These are phyloP conservation scores for Aradophagus sp. DNA, from an alignment of 1,140 invertebrate species.

Conservation along the genomic window DNA sequence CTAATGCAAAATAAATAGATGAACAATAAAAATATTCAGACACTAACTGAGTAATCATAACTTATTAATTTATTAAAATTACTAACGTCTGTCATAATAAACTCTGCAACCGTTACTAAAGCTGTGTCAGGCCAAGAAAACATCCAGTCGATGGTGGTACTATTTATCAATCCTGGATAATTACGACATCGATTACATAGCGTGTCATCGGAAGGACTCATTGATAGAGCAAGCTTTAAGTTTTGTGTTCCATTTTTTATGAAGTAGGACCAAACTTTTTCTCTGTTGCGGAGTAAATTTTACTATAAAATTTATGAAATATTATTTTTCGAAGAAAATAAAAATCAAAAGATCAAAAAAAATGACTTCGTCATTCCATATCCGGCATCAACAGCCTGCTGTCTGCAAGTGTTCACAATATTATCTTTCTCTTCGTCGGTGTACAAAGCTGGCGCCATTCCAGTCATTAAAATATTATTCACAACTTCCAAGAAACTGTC, in stretches of 20 bases:
- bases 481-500: constrained; percentile 91
- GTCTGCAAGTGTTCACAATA: constrained; percentile 81
- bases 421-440: constrained; percentile 90
- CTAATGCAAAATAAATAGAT: no score
- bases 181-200: constrained; percentile 89
- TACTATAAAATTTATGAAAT: no score
- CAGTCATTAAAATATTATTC: constrained; percentile 92
- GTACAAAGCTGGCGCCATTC: constrained; percentile 88
- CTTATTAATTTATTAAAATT: no score
- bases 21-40: no score
- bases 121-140: constrained; percentile 94
- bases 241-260: constrained; percentile 84
- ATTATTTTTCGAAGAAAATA: no score
- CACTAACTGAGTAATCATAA: no score
- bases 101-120: constrained; percentile 87
- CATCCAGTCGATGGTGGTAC: constrained; percentile 95
- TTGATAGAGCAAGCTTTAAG: constrained; percentile 91
- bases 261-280: constrained; percentile 90
- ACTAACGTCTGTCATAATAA: constrained; percentile 80
- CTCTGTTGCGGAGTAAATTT: constrained; percentile 74
- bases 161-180: constrained; percentile 94
- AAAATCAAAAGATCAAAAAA: constrained; percentile 1
- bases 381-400: constrained; percentile 81
- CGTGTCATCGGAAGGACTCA: constrained; percentile 90
- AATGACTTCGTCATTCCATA: constrained; percentile 81